A percentile compares a stretch with the other conserved stretches of the same genome.
phyloP scores from a whole-genome alignment of 2,113 vertebrate genomes.

The Zonotrichia leucophrys region DNA sequence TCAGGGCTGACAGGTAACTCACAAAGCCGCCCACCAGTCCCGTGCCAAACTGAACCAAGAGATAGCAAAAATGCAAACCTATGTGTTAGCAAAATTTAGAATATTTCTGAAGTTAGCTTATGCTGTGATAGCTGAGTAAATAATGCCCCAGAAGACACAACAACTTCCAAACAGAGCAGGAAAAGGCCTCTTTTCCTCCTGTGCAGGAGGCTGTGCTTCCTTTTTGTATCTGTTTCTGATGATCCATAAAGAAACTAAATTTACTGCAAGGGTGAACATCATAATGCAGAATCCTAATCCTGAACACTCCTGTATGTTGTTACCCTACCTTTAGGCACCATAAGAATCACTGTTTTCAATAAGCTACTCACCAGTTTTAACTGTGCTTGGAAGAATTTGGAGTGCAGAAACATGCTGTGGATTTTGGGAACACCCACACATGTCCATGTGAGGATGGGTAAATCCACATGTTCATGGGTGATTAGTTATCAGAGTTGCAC shows the following conservation, averaged over 20 bases:
- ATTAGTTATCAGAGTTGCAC: neutral
- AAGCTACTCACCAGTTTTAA: neutral
- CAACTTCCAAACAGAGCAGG: neutral
- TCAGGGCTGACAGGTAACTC: neutral
- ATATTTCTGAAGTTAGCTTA: neutral
- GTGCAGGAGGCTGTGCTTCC: neutral
- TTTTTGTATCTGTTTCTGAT: conserved; percentile 5
- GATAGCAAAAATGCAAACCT: neutral
- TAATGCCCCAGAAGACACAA: neutral
- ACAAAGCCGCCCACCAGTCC: neutral
- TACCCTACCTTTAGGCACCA: neutral
- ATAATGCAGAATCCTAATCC: neutral
- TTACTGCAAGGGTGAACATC: conserved; percentile 14
- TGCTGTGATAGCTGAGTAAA: neutral
- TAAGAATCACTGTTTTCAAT: neutral
- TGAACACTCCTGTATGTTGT: neutral
- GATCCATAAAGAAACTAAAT: conserved; percentile 47
- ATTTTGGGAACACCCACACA: neutral
- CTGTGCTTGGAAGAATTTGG: neutral
- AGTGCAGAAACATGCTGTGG: neutral
- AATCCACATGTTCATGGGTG: neutral
- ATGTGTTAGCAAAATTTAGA: neutral
- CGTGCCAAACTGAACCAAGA: neutral
- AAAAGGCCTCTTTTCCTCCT: neutral
- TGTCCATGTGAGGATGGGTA: rapidly evolving